Evolutionary conservation across 2,113 vertebrate species (phyloP), one percentile per base, ranked within the genome.

Genomic region (Chamaea fasciata): DNA sequence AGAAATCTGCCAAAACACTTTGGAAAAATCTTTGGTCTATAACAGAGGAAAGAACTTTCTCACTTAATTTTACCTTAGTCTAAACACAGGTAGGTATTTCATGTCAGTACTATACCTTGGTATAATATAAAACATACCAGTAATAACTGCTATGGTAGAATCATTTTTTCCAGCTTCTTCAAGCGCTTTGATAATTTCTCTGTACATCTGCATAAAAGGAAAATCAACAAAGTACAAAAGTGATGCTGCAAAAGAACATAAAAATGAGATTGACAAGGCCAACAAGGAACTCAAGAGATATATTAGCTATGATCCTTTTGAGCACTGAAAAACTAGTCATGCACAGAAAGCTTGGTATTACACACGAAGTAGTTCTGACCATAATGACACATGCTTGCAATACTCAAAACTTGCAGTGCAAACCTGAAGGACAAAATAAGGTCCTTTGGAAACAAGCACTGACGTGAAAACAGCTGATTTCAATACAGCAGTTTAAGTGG

Each of bases 121-220:
- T 39, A 41, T 12, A 85, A 89, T 13, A 64, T 5, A 88, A 80
- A 95, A 75, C 10, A 78, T 97, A 99, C 99, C 99, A 79, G 99
- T 99, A 31, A 99, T 11, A 44, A 99, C 99, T 17, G 98, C 98
- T 94, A 99, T 69, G 83, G 96, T 91, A 1, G 98, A 99, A 59
- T 98, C 97, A 90, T 99, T 98, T 70, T 98, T 98, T 13, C 98
- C 98, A 31, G 99, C 99, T 75, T 98, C 97, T 86, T 98, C 96
- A 94, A 99, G 98, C 0, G 99, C 99, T 53, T 95, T 95, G 0
- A 98, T 98, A 73, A 99, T 98, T 94, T 99, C 99, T 10, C 91
- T 93, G 96, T 99, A 99, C 99, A 99, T 99, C 99, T 99, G 56
- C 16, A 60, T 28, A 76, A 94, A 68, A 91, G 31, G 52, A 94